Evolutionary conservation across 2,797 vertebrate species (phyloP).

Genomic region (Pangasius larnaudii): DNA sequence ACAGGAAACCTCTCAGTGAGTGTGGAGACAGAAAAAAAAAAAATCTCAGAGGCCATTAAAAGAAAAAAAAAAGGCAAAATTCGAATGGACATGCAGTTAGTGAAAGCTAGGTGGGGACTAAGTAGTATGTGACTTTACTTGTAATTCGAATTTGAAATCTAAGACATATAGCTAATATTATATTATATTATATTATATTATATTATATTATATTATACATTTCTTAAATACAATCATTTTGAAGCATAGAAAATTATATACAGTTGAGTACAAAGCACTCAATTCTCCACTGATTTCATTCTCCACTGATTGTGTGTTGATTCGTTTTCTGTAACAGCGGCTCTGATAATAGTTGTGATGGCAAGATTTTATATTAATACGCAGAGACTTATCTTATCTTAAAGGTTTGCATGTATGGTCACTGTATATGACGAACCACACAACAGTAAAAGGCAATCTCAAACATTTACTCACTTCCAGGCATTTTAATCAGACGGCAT

Average conservation of each 20-base stretch:
- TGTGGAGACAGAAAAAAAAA: background rate
- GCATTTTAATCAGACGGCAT: constrained; percentile 1
- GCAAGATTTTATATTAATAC: background rate
- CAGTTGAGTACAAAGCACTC: background rate
- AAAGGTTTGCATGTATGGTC: background rate
- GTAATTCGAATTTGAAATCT: background rate
- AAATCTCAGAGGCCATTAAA: background rate
- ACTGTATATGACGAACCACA: background rate
- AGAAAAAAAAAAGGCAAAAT: background rate
- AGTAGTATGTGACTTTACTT: background rate
- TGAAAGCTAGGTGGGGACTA: background rate
- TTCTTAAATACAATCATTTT: background rate
- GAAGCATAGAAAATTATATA: background rate
- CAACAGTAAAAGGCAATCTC: background rate
- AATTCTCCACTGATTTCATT: background rate
- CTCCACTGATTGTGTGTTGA: background rate
- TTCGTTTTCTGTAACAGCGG: background rate
- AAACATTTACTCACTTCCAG: background rate
- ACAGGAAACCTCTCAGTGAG: constrained; percentile 8
- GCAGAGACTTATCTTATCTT: background rate
- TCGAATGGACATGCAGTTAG: background rate
- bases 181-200: background rate
- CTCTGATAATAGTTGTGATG: background rate
- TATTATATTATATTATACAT: background rate
- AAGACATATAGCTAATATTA: background rate